These are phyloP conservation scores for Castor canadensis DNA, from an alignment of 2,113 vertebrate genomes.

Conservation along the genomic window DNA sequence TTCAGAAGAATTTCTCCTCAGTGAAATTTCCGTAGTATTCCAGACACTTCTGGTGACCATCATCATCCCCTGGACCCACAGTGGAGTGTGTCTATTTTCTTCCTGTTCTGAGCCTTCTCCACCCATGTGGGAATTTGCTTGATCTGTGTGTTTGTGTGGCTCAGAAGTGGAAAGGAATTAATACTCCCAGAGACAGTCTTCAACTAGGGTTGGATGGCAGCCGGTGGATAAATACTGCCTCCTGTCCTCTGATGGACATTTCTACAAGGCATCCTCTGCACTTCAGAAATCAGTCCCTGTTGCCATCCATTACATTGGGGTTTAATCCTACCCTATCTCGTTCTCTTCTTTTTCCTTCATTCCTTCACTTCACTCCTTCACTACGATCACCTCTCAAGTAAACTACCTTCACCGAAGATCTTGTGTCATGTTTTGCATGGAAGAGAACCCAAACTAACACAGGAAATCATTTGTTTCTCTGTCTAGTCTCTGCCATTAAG, in stretches of 20 bases:
- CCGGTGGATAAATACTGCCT: background rate
- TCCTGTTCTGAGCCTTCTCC: background rate
- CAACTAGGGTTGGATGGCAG: background rate
- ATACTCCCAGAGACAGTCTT: background rate
- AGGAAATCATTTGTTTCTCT: background rate
- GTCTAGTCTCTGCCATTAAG: background rate
- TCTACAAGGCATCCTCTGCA: background rate
- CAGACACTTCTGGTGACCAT: background rate
- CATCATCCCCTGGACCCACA: background rate
- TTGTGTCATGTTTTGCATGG: background rate
- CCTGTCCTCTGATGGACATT: background rate
- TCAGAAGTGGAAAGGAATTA: background rate
- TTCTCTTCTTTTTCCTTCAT: conserved; percentile 3
- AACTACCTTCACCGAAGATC: background rate
- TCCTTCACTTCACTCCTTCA: background rate
- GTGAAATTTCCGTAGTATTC: background rate
- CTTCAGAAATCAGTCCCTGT: background rate
- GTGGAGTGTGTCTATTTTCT: background rate
- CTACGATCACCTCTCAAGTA: background rate
- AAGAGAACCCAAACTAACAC: conserved; percentile 7
- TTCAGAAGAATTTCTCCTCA: background rate
- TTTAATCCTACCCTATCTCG: background rate
- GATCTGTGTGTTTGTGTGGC: background rate
- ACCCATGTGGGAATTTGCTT: background rate
- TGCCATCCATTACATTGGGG: background rate